These are phyloP conservation scores for Saturnia japonica DNA, from an alignment of 2,888 invertebrate species.

Conservation along the genomic window DNA sequence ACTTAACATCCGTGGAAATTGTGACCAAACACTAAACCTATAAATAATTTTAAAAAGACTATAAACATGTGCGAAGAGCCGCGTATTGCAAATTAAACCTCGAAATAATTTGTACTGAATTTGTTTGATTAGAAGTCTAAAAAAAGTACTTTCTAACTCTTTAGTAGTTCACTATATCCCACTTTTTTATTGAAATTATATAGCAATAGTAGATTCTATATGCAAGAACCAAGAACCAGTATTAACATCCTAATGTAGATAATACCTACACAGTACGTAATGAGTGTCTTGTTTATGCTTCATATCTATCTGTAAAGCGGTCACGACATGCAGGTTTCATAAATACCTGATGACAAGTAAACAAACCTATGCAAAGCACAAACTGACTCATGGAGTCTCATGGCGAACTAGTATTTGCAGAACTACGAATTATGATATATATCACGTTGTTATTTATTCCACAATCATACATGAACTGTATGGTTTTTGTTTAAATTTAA, in stretches of 20 bases:
- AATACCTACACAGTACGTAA: not conserved
- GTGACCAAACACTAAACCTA: no score
- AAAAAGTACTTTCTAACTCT: no score
- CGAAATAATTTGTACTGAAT: no score
- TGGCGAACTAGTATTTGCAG: not conserved
- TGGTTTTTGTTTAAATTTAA: no score
- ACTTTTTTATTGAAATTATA: no score
- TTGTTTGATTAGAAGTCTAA: no score
- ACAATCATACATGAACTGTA: not conserved
- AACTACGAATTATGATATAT: not conserved
- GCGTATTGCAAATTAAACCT: no score
- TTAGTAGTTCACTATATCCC: no score
- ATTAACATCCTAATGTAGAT: not conserved
- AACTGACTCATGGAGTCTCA: not conserved
- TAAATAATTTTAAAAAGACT: no score
- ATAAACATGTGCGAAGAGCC: no score
- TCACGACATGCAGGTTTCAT: constrained; percentile 4
- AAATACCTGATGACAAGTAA: constrained; percentile 7
- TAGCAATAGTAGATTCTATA: not conserved
- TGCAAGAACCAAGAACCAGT: not conserved
- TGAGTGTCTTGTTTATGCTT: not conserved
- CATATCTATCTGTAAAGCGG: not conserved
- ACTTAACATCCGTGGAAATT: no score
- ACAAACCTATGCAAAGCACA: constrained; percentile 1
- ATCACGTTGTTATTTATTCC: not conserved